These are phyloP conservation scores for Melanerpes formicivorus DNA, from an alignment of 2,113 vertebrate genomes.

Conservation along the genomic window DNA sequence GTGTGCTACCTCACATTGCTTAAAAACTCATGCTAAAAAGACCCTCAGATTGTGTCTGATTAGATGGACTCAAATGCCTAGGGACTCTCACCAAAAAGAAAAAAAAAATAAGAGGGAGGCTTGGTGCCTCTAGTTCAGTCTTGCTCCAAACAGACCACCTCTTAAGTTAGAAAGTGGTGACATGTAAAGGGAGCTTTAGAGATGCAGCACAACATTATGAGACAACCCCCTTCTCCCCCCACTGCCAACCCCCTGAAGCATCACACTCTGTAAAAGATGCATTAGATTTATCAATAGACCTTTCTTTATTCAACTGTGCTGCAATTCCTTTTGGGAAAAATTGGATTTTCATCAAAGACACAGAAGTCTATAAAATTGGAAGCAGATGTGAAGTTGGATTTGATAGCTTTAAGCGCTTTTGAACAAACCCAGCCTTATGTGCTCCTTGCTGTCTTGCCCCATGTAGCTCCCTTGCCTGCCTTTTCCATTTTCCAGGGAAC, in stretches of 20 bases:
- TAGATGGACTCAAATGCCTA: background rate
- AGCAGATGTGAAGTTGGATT: constrained; percentile 57
- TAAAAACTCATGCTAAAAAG: background rate
- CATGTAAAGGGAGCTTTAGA: constrained; percentile 12
- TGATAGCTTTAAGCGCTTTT: constrained; percentile 36
- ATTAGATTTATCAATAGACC: constrained; percentile 56
- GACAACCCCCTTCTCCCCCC: background rate
- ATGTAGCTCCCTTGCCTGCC: constrained; percentile 25
- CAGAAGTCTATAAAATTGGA: constrained; percentile 61
- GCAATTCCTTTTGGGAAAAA: constrained; percentile 58
- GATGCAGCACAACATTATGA: constrained; percentile 2
- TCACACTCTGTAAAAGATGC: constrained; percentile 28
- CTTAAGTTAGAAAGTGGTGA: constrained; percentile 28
- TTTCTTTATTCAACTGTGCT: constrained; percentile 50
- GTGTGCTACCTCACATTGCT: background rate
- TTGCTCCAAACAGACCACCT: background rate
- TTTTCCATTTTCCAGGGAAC: constrained; percentile 47
- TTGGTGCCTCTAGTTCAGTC: background rate
- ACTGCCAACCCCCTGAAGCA: background rate
- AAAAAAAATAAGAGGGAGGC: background rate
- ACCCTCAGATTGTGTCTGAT: background rate
- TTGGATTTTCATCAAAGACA: constrained; percentile 60
- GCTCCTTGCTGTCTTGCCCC: constrained; percentile 14
- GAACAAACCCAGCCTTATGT: constrained; percentile 52
- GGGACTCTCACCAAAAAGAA: background rate